A percentile compares a stretch with the other conserved stretches of the same genome.
Conservation (phyloP, 2,797 vertebrate species). For the Delichon dasypus region DNA sequence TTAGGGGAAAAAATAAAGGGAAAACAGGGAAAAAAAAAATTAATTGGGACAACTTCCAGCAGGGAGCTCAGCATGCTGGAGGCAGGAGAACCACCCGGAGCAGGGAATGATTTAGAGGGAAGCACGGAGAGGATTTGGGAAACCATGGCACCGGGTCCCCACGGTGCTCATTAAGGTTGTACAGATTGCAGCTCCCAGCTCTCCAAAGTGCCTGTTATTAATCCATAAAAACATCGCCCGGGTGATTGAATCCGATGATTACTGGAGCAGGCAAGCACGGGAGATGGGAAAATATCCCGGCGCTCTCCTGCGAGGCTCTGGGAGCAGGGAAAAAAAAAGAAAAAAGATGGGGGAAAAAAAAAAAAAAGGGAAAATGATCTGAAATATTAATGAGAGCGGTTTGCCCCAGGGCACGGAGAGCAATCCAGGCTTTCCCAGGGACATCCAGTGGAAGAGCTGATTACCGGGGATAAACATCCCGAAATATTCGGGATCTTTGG, state of each 20-base stretch:
- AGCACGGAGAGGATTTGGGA: slow-evolving; percentile 62
- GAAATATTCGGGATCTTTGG: slow-evolving; percentile 67
- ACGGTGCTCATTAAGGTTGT: slow-evolving; percentile 90
- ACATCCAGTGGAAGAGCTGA: slow-evolving; percentile 74
- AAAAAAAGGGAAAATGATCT: slow-evolving; percentile 64
- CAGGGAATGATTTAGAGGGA: slow-evolving; percentile 69
- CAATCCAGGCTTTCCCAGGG: slow-evolving; percentile 40
- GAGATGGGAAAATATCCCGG: slow-evolving; percentile 70
- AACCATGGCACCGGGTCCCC: slow-evolving; percentile 75
- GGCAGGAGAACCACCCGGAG: slow-evolving; percentile 77
- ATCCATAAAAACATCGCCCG: slow-evolving; percentile 89
- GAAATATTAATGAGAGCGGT: slow-evolving; percentile 88
- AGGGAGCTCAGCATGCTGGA: slow-evolving; percentile 78
- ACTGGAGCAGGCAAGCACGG: slow-evolving; percentile 78
- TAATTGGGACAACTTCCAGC: slow-evolving; percentile 6
- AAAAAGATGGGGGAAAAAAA: not conserved
- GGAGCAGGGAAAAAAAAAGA: not conserved
- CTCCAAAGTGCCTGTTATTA: slow-evolving; percentile 87
- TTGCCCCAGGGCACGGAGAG: slow-evolving; percentile 70
- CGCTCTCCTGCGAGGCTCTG: slow-evolving; percentile 67
- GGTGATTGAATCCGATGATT: slow-evolving; percentile 84
- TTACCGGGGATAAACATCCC: slow-evolving; percentile 73
- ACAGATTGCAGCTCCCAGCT: slow-evolving; percentile 84
- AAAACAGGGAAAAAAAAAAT: not conserved
- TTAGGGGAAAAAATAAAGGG: not conserved